Evolutionary conservation across 1,140 invertebrate species (phyloP).

Genomic region (Lasioglossum albipes): DNA sequence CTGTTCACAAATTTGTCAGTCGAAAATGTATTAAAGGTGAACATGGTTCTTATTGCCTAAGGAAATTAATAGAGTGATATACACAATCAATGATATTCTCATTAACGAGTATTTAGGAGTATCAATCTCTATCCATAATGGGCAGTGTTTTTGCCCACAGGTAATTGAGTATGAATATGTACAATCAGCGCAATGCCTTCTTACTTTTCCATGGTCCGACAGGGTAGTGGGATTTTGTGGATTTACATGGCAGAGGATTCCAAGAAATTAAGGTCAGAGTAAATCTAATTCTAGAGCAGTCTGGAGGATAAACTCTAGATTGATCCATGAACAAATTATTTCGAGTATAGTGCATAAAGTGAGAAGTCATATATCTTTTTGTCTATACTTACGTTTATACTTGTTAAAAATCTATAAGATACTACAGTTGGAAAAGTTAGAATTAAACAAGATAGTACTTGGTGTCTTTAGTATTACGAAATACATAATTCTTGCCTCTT

Average conservation of each 20-base stretch:
- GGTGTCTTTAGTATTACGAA: no score
- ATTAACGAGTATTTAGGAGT: slow-evolving; percentile 32
- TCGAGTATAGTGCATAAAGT: slow-evolving; percentile 6
- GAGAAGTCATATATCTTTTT: not conserved
- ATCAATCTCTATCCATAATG: slow-evolving; percentile 54
- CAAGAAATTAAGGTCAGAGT: slow-evolving; percentile 58
- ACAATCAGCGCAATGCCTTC: slow-evolving; percentile 45
- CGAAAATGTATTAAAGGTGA: not conserved
- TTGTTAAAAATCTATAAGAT: no score
- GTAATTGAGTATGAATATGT: slow-evolving; percentile 52
- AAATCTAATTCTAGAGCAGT: slow-evolving; percentile 53
- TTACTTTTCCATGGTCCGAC: slow-evolving; percentile 48
- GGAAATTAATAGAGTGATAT: slow-evolving; percentile 18
- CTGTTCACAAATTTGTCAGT: not conserved
- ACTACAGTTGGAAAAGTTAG: no score
- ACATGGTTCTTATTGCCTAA: not conserved
- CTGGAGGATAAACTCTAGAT: slow-evolving; percentile 18
- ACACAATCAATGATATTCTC: slow-evolving; percentile 14
- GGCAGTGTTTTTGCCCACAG: slow-evolving; percentile 67
- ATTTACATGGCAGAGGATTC: slow-evolving; percentile 53
- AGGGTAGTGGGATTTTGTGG: slow-evolving; percentile 47
- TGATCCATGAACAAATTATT: slow-evolving; percentile 20
- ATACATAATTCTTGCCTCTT: no score
- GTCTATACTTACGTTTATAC: no score
- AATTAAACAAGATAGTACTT: no score